Percentiles rank a stretch among this genome's conserved stretches.
Conservation (phyloP, 2,888 invertebrate species). For the Archaeoteleia sp. region DNA sequence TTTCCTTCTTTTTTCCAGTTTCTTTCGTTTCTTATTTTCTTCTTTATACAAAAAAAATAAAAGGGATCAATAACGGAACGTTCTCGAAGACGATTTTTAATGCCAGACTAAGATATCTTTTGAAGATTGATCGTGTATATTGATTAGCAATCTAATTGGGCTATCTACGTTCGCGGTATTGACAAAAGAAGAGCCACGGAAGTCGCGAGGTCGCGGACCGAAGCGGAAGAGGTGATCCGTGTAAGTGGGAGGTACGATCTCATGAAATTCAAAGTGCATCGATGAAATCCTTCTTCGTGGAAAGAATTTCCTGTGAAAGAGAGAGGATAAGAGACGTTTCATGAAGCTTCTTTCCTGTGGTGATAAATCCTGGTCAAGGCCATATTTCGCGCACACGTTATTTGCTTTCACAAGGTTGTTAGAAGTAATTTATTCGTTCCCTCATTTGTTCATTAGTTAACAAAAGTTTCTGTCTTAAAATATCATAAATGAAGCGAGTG, state of each 20-base stretch:
- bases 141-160: slow-evolving; percentile 25
- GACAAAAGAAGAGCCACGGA: slow-evolving; percentile 29
- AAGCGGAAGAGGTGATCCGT: slow-evolving; percentile 62
- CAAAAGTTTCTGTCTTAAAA: no score
- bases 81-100: slow-evolving; percentile 21
- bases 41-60: slow-evolving; percentile 9
- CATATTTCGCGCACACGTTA: slow-evolving; percentile 11
- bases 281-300: slow-evolving; percentile 38
- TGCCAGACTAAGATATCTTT: slow-evolving; percentile 16
- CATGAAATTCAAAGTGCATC: slow-evolving; percentile 68
- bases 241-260: slow-evolving; percentile 67
- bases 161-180: slow-evolving; percentile 20
- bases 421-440: not conserved
- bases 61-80: slow-evolving; percentile 38
- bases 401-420: not conserved
- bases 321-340: slow-evolving; percentile 2
- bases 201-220: slow-evolving; percentile 38
- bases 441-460: no score
- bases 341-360: not conserved
- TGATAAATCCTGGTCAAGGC: slow-evolving; percentile 26
- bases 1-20: slow-evolving; percentile 29
- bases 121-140: slow-evolving; percentile 12
- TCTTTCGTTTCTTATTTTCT: slow-evolving; percentile 37
- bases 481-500: no score
- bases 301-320: slow-evolving; percentile 33